Evolutionary conservation across 2,888 invertebrate genomes (phyloP), one percentile per base, ranked within the genome.

Genomic region (Lycaena phlaeas): DNA sequence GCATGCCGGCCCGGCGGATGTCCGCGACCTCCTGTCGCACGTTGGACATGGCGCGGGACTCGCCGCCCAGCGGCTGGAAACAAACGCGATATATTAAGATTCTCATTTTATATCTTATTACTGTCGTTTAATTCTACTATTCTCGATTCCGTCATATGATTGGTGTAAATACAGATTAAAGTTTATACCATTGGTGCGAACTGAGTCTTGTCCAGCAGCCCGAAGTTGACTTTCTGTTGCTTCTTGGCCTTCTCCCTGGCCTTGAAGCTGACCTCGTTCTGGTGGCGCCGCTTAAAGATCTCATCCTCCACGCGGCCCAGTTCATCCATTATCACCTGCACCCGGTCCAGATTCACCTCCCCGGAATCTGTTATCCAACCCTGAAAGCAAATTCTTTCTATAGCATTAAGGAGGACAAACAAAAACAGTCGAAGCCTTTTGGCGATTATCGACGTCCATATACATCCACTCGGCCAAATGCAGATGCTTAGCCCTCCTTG

Each of bases 281-380:
- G 88, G 70, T 98, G 96, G 14, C 99, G 84, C 37, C 92, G 91
- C 68, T 94, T 94, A 76, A 99, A 99, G 64, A 99, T 99, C 79
- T 96, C 94, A 85, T 99, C 98, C 71, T 99, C 99, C 18, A 91
- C 92, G 65, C 92, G 90, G 0, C 98, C 99, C 36, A 99, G 86
- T 64, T 98, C 96, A 17, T 90, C 89, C 92, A 99, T 91, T 40
- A 99, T 98, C 53, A 97, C 84, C 76, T 99, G 98, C 4, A 98
- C 98, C 29, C 98, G 87, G 55, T 94, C 92, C 44, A 98, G 86
- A 68, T 96, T 92, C 7, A 98, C 97, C 54, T 95, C 92, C 0
- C 99, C 99, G 27, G 94, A 96, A 63, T 97, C 90, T 0, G 99
- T 98, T 49, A 99, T 86, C 85, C 93, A 99, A 11, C 97, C 97